These are phyloP conservation scores for Pristionchus arcanus DNA, from an alignment of 2,888 invertebrate species.

Conservation along the genomic window DNA sequence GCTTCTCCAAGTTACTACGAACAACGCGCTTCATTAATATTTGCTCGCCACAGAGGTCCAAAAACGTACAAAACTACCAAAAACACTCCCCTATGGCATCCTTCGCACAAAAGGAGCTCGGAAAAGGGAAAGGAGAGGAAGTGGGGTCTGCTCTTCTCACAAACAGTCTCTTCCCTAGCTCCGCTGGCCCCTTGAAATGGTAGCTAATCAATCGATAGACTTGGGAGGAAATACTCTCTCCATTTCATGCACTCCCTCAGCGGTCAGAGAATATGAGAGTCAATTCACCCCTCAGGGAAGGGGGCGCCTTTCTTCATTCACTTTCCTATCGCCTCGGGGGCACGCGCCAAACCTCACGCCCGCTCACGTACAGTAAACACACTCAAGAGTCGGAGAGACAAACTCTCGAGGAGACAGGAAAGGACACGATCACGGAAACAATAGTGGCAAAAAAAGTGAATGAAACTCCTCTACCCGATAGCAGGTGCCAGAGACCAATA, in stretches of 20 bases:
- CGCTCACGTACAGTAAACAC: background rate
- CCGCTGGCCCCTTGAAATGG: slow-evolving; percentile 21
- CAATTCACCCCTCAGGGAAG: too few relatives aligned
- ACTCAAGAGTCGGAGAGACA: background rate
- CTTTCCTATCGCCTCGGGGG: background rate
- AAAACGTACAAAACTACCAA: background rate
- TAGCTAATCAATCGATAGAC: slow-evolving; percentile 1
- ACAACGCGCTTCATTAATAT: background rate
- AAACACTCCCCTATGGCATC: slow-evolving; percentile 13
- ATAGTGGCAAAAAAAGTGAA: background rate
- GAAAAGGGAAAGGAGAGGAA: background rate
- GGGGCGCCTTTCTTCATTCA: background rate
- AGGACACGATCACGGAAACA: background rate
- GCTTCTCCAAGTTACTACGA: background rate
- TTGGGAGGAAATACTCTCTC: background rate
- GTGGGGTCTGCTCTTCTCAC: background rate
- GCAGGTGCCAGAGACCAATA: too few relatives aligned
- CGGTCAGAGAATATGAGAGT: too few relatives aligned
- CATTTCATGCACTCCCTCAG: background rate
- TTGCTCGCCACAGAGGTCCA: background rate
- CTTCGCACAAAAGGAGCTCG: background rate
- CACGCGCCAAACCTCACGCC: slow-evolving; percentile 5
- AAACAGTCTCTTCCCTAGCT: slow-evolving; percentile 29
- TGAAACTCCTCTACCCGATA: too few relatives aligned
- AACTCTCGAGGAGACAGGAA: background rate